These are phyloP conservation scores for Sturnira hondurensis DNA, from an alignment of 2,113 vertebrate genomes.

Conservation along the genomic window DNA sequence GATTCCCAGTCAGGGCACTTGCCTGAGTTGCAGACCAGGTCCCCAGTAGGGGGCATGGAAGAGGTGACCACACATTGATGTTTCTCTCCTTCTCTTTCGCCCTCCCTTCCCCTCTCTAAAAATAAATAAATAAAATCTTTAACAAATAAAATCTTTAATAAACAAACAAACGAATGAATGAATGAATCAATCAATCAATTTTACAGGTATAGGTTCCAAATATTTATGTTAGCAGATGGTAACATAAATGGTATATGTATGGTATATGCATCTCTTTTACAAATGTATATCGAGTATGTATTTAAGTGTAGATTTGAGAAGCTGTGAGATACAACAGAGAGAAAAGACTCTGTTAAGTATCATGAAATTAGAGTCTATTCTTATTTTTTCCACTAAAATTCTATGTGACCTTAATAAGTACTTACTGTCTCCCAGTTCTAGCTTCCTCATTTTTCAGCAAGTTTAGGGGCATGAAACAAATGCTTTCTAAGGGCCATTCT, in stretches of 20 bases:
- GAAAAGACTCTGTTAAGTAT: background rate
- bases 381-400: background rate
- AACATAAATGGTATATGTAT: too few species aligned
- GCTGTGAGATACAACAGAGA: background rate
- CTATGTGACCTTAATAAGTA: background rate
- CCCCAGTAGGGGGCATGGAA: too few species aligned
- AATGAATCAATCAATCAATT: background rate
- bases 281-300: background rate
- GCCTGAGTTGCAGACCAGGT: too few species aligned
- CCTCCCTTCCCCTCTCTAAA: too few species aligned
- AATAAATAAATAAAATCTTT: too few species aligned
- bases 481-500: background rate
- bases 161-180: background rate
- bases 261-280: background rate
- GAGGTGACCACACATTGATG: too few species aligned
- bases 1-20: too few species aligned
- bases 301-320: background rate
- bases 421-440: background rate
- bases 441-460: background rate
- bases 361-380: background rate
- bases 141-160: too few species aligned
- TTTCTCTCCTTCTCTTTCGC: too few species aligned
- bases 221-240: background rate
- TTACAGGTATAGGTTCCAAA: background rate
- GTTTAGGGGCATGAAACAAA: background rate